phyloP scores from a whole-genome alignment of 2,797 vertebrate species.

The Picus viridis region DNA sequence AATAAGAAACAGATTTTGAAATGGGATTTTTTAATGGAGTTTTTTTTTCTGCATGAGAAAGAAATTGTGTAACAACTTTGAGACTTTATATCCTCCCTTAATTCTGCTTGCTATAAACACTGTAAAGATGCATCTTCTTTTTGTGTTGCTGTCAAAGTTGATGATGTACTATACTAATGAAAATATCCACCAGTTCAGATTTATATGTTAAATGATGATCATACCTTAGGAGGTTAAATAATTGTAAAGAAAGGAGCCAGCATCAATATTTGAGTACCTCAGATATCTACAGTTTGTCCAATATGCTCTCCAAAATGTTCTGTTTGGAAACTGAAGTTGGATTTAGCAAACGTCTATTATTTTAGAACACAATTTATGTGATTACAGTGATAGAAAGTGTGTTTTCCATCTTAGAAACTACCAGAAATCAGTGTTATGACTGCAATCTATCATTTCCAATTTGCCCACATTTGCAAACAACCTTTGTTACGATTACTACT shows the following conservation, averaged over 20 bases:
- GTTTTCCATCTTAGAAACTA: neutral
- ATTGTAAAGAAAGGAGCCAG: neutral
- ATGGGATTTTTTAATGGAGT: neutral
- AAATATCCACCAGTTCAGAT: neutral
- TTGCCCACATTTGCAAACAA: neutral
- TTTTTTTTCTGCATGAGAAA: conserved; percentile 29
- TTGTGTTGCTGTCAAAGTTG: neutral
- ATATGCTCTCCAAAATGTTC: neutral
- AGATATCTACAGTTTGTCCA: neutral
- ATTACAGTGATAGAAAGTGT: neutral
- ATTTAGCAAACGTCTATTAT: neutral
- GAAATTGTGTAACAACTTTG: conserved; percentile 4
- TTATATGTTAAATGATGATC: neutral
- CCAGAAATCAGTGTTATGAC: neutral
- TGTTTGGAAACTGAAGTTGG: neutral
- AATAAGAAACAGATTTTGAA: conserved; percentile 50
- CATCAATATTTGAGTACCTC: neutral
- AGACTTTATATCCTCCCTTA: neutral
- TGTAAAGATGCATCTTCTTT: neutral
- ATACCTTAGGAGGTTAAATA: neutral
- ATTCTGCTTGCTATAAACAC: neutral
- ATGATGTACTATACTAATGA: neutral
- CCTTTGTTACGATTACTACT: neutral
- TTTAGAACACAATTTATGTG: neutral
- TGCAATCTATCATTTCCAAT: neutral